Evolutionary conservation across 30 jellyfish, hydroid and myxozoan species (phyloP), one percentile per base, ranked within the genome.

Genomic region (Chrysaora quinquecirrha): DNA sequence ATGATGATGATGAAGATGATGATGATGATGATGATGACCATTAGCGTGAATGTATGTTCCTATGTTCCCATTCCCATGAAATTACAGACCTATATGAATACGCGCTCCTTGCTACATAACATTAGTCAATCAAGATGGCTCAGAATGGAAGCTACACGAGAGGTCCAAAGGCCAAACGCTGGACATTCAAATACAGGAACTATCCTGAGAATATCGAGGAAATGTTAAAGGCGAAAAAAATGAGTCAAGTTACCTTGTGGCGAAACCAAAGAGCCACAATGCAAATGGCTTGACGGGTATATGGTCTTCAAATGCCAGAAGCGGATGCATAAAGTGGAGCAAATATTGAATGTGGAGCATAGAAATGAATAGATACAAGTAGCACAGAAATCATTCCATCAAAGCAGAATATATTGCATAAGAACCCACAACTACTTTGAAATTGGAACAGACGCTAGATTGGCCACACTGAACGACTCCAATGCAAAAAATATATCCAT

Each of bases 21-120:
- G 62, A 48, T n/a, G 62, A 48, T 48, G 62, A 48, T n/a, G n/a
- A 48, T 48, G 62, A n/a, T n/a, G n/a, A 48, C n/a, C 62, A 48
- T n/a, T 11, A 48, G 12, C 62, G n/a, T n/a, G n/a, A 11, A n/a
- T 11, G 18, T n/a, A 48, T 48, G 62, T 48, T 48, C 62, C 62
- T 48, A 48, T 11, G 12, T 48, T 48, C 62, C 12, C 62, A 48
- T 48, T 48, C 62, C n/a, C n/a, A 11, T 48, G 12, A 11, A 48
- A 12, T 11, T 11, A n/a, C n/a, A 48, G 12, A n/a, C n/a, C n/a
- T n/a, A n/a, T n/a, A n/a, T n/a, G n/a, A n/a, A n/a, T n/a, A n/a
- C n/a, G n/a, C n/a, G n/a, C n/a, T n/a, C n/a, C n/a, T n/a, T n/a
- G n/a, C n/a, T n/a, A n/a, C n/a, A n/a, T n/a, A n/a, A n/a, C n/a